phyloP scores from a whole-genome alignment of 2,113 vertebrate genomes.

The Zingel zingel region DNA sequence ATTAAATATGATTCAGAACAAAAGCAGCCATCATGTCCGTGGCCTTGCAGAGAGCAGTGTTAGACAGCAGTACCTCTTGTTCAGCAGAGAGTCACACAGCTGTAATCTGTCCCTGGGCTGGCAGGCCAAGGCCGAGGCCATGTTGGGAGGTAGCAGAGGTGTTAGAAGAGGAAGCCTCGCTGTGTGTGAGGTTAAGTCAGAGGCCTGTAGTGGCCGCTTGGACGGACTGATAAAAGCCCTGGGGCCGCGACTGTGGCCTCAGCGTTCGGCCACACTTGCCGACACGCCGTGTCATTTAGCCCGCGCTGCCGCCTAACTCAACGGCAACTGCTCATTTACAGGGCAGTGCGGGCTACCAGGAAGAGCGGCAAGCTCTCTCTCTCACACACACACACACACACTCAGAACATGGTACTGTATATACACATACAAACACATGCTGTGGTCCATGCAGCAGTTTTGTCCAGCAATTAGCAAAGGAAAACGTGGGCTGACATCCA shows the following conservation, averaged over 20 bases:
- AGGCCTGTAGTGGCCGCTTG: conserved; percentile 77
- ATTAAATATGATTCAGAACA: not conserved
- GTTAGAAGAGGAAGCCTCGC: conserved; percentile 80
- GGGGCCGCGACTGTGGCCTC: conserved; percentile 82
- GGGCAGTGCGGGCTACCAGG: conserved; percentile 83
- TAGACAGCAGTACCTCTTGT: conserved; percentile 38
- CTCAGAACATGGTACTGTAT: conserved; percentile 67
- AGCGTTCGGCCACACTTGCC: conserved; percentile 82
- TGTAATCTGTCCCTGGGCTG: conserved; percentile 69
- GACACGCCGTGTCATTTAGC: conserved; percentile 84
- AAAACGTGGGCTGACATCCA: conserved; percentile 49
- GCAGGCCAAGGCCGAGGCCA: conserved; percentile 65
- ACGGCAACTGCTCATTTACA: conserved; percentile 85
- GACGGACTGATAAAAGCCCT: conserved; percentile 84
- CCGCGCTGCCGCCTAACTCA: conserved; percentile 81
- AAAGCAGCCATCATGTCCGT: not conserved
- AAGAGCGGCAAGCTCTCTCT: conserved; percentile 63
- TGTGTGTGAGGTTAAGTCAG: conserved; percentile 80
- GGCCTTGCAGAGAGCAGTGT: not conserved
- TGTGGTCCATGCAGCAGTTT: conserved; percentile 58
- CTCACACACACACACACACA: conserved; percentile 50
- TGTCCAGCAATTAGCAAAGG: conserved; percentile 75
- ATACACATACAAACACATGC: conserved; percentile 72
- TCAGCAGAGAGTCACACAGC: conserved; percentile 42
- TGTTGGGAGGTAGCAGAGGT: conserved; percentile 74